Evolutionary conservation across 2,113 vertebrate genomes (phyloP).

Genomic region (Hippocampus barbouri): DNA sequence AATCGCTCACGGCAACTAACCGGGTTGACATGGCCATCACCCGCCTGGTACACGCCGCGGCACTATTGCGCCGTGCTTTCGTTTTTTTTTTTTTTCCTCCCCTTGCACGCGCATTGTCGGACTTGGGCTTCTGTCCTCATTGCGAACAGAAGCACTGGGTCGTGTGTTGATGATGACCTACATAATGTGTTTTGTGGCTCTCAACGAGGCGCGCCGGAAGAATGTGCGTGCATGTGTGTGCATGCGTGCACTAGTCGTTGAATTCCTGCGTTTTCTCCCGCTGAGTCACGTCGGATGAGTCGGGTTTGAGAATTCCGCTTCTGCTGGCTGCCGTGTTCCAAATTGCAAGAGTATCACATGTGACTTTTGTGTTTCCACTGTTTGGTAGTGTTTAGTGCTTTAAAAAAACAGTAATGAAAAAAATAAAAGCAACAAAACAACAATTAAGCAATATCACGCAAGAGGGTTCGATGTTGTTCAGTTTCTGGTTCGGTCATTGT

Average conservation of each 20-base stretch:
- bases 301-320: neutral
- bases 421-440: too few relatives aligned
- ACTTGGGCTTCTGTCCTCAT: conserved; percentile 21
- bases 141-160: conserved; percentile 6
- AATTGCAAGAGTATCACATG: neutral
- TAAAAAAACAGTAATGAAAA: too few relatives aligned
- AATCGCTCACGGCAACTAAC: neutral
- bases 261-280: conserved; percentile 10
- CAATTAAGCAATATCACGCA: too few relatives aligned
- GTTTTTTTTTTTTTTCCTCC: neutral
- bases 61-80: too few relatives aligned
- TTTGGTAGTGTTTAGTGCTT: too few relatives aligned
- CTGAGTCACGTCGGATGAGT: conserved; percentile 22
- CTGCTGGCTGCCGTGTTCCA: neutral
- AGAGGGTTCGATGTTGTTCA: too few relatives aligned
- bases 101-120: neutral
- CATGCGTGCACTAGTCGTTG: neutral
- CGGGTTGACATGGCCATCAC: neutral
- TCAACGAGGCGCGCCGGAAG: conserved; percentile 17
- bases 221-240: neutral
- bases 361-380: too few relatives aligned
- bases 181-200: conserved; percentile 33
- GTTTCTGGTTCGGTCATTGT: too few relatives aligned
- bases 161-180: conserved; percentile 39
- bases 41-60: neutral